Evolutionary conservation across 2,797 vertebrate species (phyloP).

Genomic region (Antennarius maculatus): DNA sequence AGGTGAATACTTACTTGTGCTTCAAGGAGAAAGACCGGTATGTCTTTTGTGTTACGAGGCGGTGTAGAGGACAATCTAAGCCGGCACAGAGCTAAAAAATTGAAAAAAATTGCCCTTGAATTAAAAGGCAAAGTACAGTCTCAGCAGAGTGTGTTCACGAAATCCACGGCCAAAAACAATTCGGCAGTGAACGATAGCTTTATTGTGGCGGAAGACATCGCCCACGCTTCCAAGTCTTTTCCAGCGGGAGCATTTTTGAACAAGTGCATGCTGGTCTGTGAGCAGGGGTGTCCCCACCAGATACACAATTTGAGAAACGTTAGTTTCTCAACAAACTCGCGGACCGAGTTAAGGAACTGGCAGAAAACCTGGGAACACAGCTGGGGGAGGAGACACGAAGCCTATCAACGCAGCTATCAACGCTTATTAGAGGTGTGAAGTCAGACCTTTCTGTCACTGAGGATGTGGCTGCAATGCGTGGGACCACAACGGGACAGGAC

Average conservation of each 20-base stretch:
- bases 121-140: too few species aligned
- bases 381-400: slow-evolving; percentile 29
- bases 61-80: too few species aligned
- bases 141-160: too few species aligned
- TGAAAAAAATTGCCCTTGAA: too few species aligned
- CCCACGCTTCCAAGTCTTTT: slow-evolving; percentile 14
- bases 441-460: background rate
- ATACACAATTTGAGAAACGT: slow-evolving; percentile 28
- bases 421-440: background rate
- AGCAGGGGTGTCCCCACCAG: slow-evolving; percentile 40
- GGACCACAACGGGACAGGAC: background rate
- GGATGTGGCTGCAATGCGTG: background rate
- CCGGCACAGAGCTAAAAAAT: too few species aligned
- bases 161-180: too few species aligned
- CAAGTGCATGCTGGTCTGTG: slow-evolving; percentile 42
- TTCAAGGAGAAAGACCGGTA: too few species aligned
- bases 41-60: too few species aligned
- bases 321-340: slow-evolving; percentile 36
- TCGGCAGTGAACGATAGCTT: too few species aligned
- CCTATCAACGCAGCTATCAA: background rate
- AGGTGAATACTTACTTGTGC: too few species aligned
- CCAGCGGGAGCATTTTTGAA: slow-evolving; percentile 43
- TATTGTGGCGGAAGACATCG: too few species aligned
- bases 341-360: slow-evolving; percentile 7
- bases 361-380: slow-evolving; percentile 13